Evolutionary conservation across 2,888 invertebrate genomes (phyloP).

Genomic region (Drosophila gaucha): DNA sequence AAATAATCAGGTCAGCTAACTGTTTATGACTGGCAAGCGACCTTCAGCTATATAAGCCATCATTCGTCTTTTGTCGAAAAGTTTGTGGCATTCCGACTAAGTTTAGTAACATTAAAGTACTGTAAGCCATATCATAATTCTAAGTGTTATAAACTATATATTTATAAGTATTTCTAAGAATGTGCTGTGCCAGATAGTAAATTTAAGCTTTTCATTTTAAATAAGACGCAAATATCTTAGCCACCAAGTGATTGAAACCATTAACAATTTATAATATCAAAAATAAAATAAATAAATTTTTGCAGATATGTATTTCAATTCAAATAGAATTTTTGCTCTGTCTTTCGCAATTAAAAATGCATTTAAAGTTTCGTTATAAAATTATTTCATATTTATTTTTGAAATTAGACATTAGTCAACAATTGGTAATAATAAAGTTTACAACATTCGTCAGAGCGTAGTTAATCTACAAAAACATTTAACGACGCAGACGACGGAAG

Average conservation of each 20-base stretch:
- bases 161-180: neutral
- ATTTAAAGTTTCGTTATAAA: slow-evolving; percentile 31
- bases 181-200: neutral
- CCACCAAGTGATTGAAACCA: too few relatives aligned
- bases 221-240: too few relatives aligned
- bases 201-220: neutral
- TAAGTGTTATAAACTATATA: too few relatives aligned
- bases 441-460: slow-evolving; percentile 21
- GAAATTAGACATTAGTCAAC: slow-evolving; percentile 63
- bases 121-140: neutral
- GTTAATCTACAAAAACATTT: slow-evolving; percentile 34
- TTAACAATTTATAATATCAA: too few relatives aligned
- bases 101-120: neutral
- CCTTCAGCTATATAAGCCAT: slow-evolving; percentile 43
- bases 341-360: too few relatives aligned
- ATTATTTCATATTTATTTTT: slow-evolving; percentile 41
- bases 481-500: slow-evolving; percentile 72
- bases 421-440: slow-evolving; percentile 54
- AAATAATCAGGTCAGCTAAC: slow-evolving; percentile 68
- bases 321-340: too few relatives aligned
- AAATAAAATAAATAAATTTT: too few relatives aligned
- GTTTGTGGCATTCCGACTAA: slow-evolving; percentile 22
- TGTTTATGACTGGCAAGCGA: slow-evolving; percentile 30
- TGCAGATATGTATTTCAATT: too few relatives aligned
- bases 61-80: slow-evolving; percentile 28